Percentiles rank a stretch among this genome's conserved stretches.
Conservation (phyloP, 2,113 vertebrate species). For the Anthoscopus minutus region DNA sequence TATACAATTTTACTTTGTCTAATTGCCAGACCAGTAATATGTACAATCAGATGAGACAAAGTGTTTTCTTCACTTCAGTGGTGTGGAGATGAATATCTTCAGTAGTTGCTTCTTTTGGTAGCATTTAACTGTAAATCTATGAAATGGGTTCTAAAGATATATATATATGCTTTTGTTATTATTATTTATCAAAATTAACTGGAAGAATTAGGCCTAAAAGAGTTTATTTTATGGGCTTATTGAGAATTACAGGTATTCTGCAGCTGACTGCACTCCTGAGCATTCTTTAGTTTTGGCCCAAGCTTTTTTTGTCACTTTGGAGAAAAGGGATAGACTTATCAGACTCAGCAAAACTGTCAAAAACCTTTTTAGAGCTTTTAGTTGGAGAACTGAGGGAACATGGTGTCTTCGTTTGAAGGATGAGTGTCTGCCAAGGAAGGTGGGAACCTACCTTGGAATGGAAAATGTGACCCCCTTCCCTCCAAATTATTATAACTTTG, state of each 20-base stretch:
- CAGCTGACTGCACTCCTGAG: not conserved
- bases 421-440: too few relatives aligned
- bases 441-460: too few relatives aligned
- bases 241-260: not conserved
- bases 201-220: not conserved
- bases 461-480: too few relatives aligned
- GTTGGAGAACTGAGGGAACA: not conserved
- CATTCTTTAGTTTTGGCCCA: not conserved
- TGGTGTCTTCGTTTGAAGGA: not conserved
- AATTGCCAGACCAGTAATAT: not conserved
- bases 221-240: not conserved
- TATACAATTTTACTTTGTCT: not conserved
- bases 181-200: not conserved
- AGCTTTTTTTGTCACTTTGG: not conserved
- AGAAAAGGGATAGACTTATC: not conserved
- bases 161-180: not conserved
- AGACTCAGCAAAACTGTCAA: not conserved
- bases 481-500: too few relatives aligned
- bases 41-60: not conserved
- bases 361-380: not conserved
- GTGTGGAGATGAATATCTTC: not conserved
- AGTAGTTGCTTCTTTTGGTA: not conserved
- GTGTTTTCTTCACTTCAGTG: not conserved
- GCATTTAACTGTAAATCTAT: not conserved
- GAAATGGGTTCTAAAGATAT: not conserved